Conservation (phyloP, 1,140 invertebrate genomes). For the Matsumurasca onukii region DNA sequence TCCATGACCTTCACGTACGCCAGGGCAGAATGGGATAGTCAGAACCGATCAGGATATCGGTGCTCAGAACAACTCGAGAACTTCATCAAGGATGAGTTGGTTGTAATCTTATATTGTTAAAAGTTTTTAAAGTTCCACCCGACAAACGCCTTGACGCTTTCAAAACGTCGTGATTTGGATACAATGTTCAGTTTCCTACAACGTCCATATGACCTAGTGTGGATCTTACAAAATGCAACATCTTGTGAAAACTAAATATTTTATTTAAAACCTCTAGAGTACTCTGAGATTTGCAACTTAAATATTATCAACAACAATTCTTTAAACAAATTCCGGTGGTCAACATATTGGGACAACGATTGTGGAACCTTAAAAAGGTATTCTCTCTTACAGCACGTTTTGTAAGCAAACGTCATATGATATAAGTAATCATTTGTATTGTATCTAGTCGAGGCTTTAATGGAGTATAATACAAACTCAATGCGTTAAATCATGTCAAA, state of each 20-base stretch:
- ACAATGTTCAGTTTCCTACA: no score
- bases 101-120: not conserved
- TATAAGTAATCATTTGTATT: no score
- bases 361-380: no score
- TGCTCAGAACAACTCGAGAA: constrained; percentile 87
- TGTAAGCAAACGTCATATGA: no score
- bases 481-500: no score
- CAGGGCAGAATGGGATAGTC: constrained; percentile 91
- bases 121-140: not conserved
- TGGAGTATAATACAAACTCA: no score
- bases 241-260: not conserved
- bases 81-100: constrained; percentile 91
- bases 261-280: not conserved
- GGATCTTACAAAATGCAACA: not conserved
- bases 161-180: not conserved
- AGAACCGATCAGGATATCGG: constrained; percentile 92
- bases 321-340: no score
- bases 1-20: constrained; percentile 92
- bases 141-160: not conserved
- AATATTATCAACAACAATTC: no score
- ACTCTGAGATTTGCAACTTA: not conserved
- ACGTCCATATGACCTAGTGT: not conserved
- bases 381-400: no score
- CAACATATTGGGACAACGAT: no score
- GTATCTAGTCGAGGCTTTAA: no score